Percentiles rank a stretch among this genome's conserved stretches.
Evolutionary conservation across 2,888 invertebrate species (phyloP).

Genomic region (Nomada lathburiana): DNA sequence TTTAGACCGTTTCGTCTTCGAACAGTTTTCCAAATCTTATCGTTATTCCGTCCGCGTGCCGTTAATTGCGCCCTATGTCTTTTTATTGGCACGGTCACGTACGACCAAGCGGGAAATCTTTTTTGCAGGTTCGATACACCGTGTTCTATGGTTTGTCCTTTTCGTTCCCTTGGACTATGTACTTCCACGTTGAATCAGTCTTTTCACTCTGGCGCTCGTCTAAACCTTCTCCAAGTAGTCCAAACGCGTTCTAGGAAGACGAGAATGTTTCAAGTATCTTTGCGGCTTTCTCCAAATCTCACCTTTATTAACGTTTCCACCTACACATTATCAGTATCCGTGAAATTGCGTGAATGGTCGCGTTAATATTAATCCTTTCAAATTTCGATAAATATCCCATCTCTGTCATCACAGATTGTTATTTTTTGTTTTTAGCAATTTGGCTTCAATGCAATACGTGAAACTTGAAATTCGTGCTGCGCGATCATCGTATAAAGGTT

Average conservation of each 20-base stretch:
- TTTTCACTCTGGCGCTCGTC: background rate
- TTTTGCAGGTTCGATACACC: background rate
- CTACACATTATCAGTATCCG: no score
- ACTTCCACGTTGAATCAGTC: constrained; percentile 9
- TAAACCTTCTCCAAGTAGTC: background rate
- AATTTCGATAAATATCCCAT: no score
- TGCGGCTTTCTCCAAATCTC: no score
- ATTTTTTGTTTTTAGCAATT: no score
- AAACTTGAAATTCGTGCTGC: no score
- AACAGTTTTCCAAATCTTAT: background rate
- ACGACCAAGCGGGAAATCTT: background rate
- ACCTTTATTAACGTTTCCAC: background rate
- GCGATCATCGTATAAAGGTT: no score
- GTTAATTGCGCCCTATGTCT: constrained; percentile 46
- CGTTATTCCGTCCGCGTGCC: constrained; percentile 19
- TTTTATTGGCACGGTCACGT: constrained; percentile 29
- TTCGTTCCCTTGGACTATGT: background rate
- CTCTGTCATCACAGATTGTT: no score
- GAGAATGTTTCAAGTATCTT: background rate
- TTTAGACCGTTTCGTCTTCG: background rate
- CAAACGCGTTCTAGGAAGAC: background rate
- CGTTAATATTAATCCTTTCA: no score
- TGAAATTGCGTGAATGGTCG: no score
- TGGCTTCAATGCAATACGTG: no score
- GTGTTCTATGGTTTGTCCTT: constrained; percentile 3